phyloP scores from a whole-genome alignment of 1,140 invertebrate genomes.

The Cotesia vestalis region DNA sequence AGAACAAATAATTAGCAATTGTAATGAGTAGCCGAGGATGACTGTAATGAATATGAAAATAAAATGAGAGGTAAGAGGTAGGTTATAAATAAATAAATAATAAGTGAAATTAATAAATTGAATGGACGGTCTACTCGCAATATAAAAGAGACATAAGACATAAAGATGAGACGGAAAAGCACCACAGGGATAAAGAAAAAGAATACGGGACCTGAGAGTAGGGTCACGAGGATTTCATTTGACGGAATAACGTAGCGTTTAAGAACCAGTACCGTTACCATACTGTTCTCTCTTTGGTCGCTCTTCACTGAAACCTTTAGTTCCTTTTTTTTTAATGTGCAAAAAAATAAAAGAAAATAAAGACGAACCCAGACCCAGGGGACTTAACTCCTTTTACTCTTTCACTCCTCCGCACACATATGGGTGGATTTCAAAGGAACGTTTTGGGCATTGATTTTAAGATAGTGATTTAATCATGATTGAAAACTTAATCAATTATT shows the following conservation, averaged over 20 bases:
- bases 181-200: conserved; percentile 43
- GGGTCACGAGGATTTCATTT: conserved; percentile 62
- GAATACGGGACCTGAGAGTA: conserved; percentile 46
- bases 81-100: conserved; percentile 25
- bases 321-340: too few relatives aligned
- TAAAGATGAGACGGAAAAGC: conserved; percentile 10
- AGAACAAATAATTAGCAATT: conserved; percentile 65
- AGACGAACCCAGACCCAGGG: too few relatives aligned
- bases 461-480: too few relatives aligned
- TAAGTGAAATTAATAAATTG: conserved; percentile 7
- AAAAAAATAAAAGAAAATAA: too few relatives aligned
- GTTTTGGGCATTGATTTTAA: too few relatives aligned
- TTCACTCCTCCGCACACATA: too few relatives aligned
- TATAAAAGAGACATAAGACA: conserved; percentile 26
- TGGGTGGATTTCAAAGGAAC: too few relatives aligned
- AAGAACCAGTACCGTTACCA: conserved; percentile 64
- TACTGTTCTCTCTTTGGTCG: conserved; percentile 34
- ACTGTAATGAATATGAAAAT: conserved; percentile 35
- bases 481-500: too few relatives aligned
- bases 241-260: conserved; percentile 64
- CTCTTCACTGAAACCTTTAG: background rate
- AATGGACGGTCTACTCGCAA: conserved; percentile 25
- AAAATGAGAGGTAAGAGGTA: conserved; percentile 16
- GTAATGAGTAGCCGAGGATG: conserved; percentile 55
- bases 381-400: too few relatives aligned